Base-by-base conservation (phyloP, 37 sponge, comb jelly and placozoan species). In the Ianthella basta region DNA sequence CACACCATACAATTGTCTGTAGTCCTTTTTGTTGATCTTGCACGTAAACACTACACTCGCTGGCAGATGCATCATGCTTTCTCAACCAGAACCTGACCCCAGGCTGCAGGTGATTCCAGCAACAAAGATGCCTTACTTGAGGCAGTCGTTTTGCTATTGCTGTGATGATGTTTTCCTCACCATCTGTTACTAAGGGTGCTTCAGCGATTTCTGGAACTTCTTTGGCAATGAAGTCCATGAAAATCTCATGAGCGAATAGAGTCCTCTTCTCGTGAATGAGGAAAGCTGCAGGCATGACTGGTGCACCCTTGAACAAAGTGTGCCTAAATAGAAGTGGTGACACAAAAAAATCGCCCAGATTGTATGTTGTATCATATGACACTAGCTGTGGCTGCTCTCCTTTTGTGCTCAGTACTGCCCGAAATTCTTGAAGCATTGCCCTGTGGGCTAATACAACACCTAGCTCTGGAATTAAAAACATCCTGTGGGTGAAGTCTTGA, bases 41-140 rank as follows among this genome's bases (percentile, higher is more conserved):
- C 12, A 72, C 41, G 53, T 89, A 89, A 40, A 89, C 57, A 0
- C 82, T 44, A 33, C 80, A 84, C 29, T 89, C 90, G 37, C 81
- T 29, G 10, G 82, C n/a, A 10, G 82, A 61, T n/a, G 86, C 86
- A 72, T 86, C 86, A 81, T 89, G 90, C 44, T 85, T 69, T 12
- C 55, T 67, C 15, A 80, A 55, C 90, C 90, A 89, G 19, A 38
- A 15, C 16, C 82, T 5, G 33, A 72, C 54, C 6, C 69, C 90
- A 30, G 63, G 4, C n/a, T 77, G 72, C 16, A 83, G 25, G 55
- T 89, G 90, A 55, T 89, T 89, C 90, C 90, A 89, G 66, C 90
- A 89, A 27, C 60, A 56, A 13, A 84, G 35, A 2, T 72, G 55
- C 24, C n/a, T n/a, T 16, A 89, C 21, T 14, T 79, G 57, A 25